Evolutionary conservation across 1,140 invertebrate species (phyloP).

Genomic region (Schlechtendalia chinensis): DNA sequence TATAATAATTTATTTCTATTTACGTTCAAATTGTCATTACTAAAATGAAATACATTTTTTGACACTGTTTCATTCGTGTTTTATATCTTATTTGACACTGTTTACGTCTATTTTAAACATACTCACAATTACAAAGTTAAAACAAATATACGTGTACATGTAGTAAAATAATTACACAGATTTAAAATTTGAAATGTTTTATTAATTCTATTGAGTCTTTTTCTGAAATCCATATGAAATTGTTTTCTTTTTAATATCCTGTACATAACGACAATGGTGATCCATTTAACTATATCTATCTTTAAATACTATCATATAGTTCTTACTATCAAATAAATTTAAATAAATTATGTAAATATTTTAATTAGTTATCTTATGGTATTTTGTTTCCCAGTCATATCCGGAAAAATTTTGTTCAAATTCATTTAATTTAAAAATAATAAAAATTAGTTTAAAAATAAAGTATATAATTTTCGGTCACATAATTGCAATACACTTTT

Average conservation of each 20-base stretch:
- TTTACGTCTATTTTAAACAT: too few relatives aligned
- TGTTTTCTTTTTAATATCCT: slow-evolving; percentile 25
- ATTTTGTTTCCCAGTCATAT: not conserved
- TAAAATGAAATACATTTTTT: too few relatives aligned
- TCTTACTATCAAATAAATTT: not conserved
- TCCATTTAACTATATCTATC: not conserved
- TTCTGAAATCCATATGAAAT: not conserved
- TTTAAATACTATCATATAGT: not conserved
- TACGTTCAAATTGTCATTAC: too few relatives aligned
- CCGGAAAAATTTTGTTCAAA: too few relatives aligned
- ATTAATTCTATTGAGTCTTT: not conserved
- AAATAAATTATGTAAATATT: slow-evolving; percentile 29
- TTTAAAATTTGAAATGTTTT: not conserved
- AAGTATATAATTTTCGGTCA: too few relatives aligned
- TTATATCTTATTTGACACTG: too few relatives aligned
- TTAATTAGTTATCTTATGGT: not conserved
- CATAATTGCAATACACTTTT: too few relatives aligned
- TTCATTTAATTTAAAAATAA: too few relatives aligned
- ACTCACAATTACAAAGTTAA: not conserved
- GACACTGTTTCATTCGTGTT: too few relatives aligned
- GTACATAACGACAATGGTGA: not conserved
- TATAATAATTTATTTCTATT: too few relatives aligned
- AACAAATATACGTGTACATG: not conserved
- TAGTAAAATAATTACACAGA: not conserved
- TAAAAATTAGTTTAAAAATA: too few relatives aligned